phyloP scores from a whole-genome alignment of 2,888 invertebrate species.

The Arge pagana region DNA sequence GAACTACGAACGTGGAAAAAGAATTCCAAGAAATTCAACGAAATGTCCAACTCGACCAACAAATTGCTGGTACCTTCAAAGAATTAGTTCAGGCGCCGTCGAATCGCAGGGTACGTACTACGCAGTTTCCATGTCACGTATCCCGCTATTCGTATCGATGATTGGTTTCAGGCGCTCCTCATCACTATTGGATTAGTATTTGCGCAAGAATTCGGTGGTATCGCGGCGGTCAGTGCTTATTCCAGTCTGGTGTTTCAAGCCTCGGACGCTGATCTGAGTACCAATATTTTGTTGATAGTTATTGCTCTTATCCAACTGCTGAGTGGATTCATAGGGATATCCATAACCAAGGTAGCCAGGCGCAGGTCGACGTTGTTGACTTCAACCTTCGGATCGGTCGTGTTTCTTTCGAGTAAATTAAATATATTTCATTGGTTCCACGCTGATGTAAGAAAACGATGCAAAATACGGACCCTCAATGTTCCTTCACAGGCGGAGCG shows the following conservation, averaged over 20 bases:
- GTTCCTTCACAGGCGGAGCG: background rate
- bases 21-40: constrained; percentile 21
- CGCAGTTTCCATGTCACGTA: no score
- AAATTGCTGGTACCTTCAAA: constrained; percentile 2
- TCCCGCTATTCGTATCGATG: no score
- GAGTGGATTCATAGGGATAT: background rate
- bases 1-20: constrained; percentile 2
- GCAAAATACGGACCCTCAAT: no score
- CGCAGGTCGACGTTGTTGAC: constrained; percentile 24
- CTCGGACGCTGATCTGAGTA: background rate
- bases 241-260: background rate
- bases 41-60: constrained; percentile 1
- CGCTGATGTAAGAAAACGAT: no score
- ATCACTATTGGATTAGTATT: constrained; percentile 20
- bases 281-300: constrained; percentile 7
- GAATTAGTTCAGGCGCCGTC: constrained; percentile 20
- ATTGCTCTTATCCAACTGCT: constrained; percentile 3
- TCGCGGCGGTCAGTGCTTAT: constrained; percentile 15
- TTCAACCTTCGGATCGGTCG: constrained; percentile 2
- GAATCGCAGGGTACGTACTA: constrained; percentile 10
- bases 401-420: constrained; percentile 14
- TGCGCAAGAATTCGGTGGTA: constrained; percentile 29
- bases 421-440: no score
- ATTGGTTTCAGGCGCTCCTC: constrained; percentile 6
- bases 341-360: constrained; percentile 26